Base-by-base conservation (phyloP, 2,888 invertebrate species). In the Tetragnatha montana region DNA sequence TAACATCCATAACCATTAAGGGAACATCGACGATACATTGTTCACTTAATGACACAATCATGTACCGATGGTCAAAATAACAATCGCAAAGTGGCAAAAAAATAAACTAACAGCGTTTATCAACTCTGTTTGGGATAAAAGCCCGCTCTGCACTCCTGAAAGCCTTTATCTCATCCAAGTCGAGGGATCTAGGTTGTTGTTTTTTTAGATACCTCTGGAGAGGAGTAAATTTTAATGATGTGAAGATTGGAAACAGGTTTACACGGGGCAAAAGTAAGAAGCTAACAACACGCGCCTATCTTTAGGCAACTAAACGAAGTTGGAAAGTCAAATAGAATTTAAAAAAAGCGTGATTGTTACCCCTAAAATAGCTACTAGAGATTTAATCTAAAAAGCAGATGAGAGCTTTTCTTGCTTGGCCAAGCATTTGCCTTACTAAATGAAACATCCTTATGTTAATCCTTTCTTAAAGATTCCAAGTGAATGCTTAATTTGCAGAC, bases 61-160 rank as follows among this genome's bases (percentile, higher is more conserved):
- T 82, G 82, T 82, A 51, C 60, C 50, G 82, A 82, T 71, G 82
- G 82, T 82, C 82, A 82, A 82, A 82, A 82, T 82, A 82, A 82
- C 82, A 82, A 73, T 82, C 50, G 60, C 73, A 71, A 82, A 82
- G 74, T 73, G 73, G 69, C 69, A 68, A 74, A 35, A 68, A 69
- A 75, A 76, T n/a, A 49, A 83, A 85, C 71, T 50, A 35, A 35
- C 22, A 14, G 70, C 51, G 78, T 85, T 78, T 71, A 85, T 85
- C 85, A 85, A 85, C 71, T 47, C 49, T 35, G 35, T 49, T 47
- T 17, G 70, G 74, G 69, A 85, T 71, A 78, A 85, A 22, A 76
- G 12, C 69, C 70, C 70, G 50, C 17, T 8, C 76, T 76, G 73
- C 60, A 73, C 51, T 21, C 73, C 60, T 82, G 14, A 22, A 50